Conservation (phyloP, 2,113 vertebrate genomes). For the Macroglossus sobrinus region DNA sequence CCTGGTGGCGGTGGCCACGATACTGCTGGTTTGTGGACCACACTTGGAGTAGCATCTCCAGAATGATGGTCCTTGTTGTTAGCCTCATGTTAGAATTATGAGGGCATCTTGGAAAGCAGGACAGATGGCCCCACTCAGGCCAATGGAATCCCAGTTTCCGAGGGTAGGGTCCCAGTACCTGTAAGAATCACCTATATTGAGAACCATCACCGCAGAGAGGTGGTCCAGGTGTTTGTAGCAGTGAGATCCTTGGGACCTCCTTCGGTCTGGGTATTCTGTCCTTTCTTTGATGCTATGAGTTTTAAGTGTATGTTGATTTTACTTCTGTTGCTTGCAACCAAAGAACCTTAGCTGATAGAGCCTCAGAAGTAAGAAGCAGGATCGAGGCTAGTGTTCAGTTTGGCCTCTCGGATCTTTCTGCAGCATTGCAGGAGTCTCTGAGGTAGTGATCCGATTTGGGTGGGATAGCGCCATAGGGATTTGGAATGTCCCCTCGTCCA, state of each 20-base stretch:
- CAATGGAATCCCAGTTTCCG: neutral
- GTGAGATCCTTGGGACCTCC: neutral
- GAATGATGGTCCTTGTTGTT: neutral
- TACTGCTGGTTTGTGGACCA: neutral
- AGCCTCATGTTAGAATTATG: neutral
- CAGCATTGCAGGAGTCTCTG: neutral
- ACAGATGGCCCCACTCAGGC: neutral
- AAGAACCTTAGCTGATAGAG: neutral
- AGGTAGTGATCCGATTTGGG: neutral
- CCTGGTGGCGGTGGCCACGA: accelerated
- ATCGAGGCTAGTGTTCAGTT: neutral
- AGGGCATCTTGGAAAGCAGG: neutral
- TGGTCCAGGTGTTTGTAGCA: neutral
- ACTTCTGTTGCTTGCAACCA: neutral
- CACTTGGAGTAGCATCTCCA: neutral
- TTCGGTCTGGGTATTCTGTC: neutral
- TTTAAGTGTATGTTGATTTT: neutral
- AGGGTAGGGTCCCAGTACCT: neutral
- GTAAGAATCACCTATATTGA: neutral
- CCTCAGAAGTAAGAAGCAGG: neutral
- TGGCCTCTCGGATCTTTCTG: neutral
- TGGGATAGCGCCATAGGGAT: neutral
- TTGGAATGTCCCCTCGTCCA: neutral
- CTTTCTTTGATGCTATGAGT: neutral
- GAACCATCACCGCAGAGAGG: neutral